These are phyloP conservation scores for Phalanger gymnotis DNA, from an alignment of 2,797 vertebrate genomes.

Conservation along the genomic window DNA sequence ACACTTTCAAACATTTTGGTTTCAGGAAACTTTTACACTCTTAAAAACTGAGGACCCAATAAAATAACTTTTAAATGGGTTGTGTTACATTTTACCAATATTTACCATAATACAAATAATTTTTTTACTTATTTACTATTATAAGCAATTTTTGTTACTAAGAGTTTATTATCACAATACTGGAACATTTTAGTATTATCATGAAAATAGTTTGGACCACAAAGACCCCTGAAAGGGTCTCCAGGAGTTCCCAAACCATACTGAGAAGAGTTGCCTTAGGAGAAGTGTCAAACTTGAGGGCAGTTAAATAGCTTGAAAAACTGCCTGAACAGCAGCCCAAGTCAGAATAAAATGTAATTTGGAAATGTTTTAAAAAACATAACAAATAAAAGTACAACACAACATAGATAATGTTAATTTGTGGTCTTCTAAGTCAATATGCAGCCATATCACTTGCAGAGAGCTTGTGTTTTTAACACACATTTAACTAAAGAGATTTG, in stretches of 20 bases:
- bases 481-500: not conserved
- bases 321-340: not conserved
- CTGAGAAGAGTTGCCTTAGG: not conserved
- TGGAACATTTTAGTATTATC: not conserved
- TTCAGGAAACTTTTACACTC: not conserved
- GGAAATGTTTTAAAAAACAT: not conserved
- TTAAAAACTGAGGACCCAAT: not conserved
- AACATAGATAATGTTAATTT: not conserved
- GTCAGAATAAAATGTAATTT: not conserved
- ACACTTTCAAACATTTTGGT: not conserved
- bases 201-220: not conserved
- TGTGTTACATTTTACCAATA: not conserved
- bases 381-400: not conserved
- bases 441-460: not conserved
- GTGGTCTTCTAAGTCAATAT: not conserved
- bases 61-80: not conserved
- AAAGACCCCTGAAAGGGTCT: not conserved
- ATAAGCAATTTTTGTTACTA: not conserved
- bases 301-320: not conserved
- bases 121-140: not conserved
- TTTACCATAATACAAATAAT: not conserved
- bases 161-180: not conserved
- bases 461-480: not conserved
- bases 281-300: not conserved
- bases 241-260: not conserved